Evolutionary conservation across 1,140 invertebrate species (phyloP).

Genomic region (Orchesella cincta): DNA sequence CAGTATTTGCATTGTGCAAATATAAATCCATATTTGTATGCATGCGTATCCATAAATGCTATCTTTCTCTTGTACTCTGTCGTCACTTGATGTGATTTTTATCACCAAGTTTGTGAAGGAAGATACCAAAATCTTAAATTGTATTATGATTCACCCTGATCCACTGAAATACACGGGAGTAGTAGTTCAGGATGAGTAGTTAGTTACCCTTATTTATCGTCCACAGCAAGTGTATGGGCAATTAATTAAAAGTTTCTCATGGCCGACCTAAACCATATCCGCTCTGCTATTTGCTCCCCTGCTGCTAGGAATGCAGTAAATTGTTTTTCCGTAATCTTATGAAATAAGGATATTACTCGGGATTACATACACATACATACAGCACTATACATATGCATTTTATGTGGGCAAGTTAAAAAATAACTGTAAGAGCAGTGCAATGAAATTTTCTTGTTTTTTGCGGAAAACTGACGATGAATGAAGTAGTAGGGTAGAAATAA

Average conservation of each 20-base stretch:
- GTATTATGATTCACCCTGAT: background rate
- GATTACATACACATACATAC: too few relatives aligned
- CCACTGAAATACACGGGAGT: background rate
- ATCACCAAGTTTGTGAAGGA: background rate
- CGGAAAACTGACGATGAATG: too few relatives aligned
- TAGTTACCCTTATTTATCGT: background rate
- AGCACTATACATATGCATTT: too few relatives aligned
- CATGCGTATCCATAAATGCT: too few relatives aligned
- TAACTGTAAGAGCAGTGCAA: too few relatives aligned
- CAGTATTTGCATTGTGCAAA: too few relatives aligned
- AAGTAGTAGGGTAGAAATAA: too few relatives aligned
- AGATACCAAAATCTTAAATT: background rate
- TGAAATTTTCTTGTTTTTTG: too few relatives aligned
- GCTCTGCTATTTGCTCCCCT: background rate
- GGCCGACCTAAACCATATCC: slow-evolving; percentile 12
- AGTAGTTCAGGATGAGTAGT: background rate
- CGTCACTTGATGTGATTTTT: background rate
- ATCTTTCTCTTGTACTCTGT: background rate
- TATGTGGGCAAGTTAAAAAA: too few relatives aligned
- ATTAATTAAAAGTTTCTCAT: slow-evolving; percentile 24
- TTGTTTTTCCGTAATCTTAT: background rate
- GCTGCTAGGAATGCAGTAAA: background rate
- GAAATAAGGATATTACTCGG: background rate
- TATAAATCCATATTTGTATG: too few relatives aligned
- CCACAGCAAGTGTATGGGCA: background rate